Evolutionary conservation across 2,888 invertebrate species (phyloP).

Genomic region (Zygothrica quintamaculata): DNA sequence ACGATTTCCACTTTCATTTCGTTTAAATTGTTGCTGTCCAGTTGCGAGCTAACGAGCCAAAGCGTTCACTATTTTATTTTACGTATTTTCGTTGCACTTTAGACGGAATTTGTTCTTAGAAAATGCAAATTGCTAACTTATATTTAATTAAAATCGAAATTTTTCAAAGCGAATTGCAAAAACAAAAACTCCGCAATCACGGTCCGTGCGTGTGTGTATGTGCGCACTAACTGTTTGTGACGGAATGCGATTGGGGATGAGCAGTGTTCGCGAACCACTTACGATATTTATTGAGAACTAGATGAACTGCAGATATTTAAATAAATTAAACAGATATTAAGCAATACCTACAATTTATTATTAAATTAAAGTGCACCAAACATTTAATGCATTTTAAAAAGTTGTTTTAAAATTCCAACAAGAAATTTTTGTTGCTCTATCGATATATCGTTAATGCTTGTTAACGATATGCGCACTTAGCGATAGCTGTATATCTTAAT

Average conservation of each 20-base stretch:
- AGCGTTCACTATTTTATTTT: conserved; percentile 15
- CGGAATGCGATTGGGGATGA: conserved; percentile 53
- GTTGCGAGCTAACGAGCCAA: conserved; percentile 25
- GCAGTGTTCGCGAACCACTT: conserved; percentile 15
- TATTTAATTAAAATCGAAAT: conserved; percentile 43
- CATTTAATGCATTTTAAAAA: no score
- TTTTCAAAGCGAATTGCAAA: conserved; percentile 65
- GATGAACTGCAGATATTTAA: no score
- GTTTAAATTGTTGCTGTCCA: conserved; percentile 47
- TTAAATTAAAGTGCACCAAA: no score
- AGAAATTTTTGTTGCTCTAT: not conserved
- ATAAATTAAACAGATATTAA: no score
- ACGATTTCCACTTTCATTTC: conserved; percentile 70
- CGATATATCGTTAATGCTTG: conserved; percentile 10
- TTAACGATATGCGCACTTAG: conserved; percentile 1
- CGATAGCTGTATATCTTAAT: not conserved
- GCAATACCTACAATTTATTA: no score
- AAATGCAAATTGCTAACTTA: conserved; percentile 52
- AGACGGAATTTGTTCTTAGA: conserved; percentile 52
- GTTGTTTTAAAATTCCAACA: not conserved
- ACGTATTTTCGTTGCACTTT: conserved; percentile 69
- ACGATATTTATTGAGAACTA: conserved; percentile 1
- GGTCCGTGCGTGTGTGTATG: conserved; percentile 50
- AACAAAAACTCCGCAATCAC: conserved; percentile 73
- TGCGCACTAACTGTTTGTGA: conserved; percentile 62